These are phyloP conservation scores for Drosophila kohkoa DNA, from an alignment of 1,140 invertebrate genomes.

Conservation along the genomic window DNA sequence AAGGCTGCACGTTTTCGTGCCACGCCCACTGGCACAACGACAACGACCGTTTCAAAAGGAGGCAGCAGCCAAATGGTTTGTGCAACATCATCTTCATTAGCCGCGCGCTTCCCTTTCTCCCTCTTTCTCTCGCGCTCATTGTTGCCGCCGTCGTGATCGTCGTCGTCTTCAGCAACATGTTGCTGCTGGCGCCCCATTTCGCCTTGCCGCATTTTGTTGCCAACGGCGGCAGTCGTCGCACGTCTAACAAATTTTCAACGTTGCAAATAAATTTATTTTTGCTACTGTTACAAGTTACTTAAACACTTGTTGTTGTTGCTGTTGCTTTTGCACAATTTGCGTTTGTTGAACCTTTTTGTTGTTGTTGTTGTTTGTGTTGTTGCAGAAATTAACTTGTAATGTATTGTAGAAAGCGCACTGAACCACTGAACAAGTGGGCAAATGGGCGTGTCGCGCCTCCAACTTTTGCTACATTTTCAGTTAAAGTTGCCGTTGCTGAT, in stretches of 20 bases:
- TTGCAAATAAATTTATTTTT: slow-evolving; percentile 76
- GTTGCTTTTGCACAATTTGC: slow-evolving; percentile 74
- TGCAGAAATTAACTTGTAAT: slow-evolving; percentile 62
- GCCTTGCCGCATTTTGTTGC: slow-evolving; percentile 37
- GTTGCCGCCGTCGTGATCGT: slow-evolving; percentile 25
- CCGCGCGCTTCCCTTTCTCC: neutral
- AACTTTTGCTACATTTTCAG: slow-evolving; percentile 43
- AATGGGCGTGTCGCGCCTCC: slow-evolving; percentile 60
- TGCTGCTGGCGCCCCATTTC: slow-evolving; percentile 15
- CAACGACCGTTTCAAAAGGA: slow-evolving; percentile 55
- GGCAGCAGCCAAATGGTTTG: slow-evolving; percentile 37
- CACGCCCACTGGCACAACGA: slow-evolving; percentile 60
- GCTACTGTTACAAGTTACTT: slow-evolving; percentile 77
- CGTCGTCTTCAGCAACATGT: slow-evolving; percentile 34
- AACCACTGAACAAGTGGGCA: slow-evolving; percentile 44
- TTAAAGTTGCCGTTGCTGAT: slow-evolving; percentile 20
- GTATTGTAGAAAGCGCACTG: slow-evolving; percentile 70
- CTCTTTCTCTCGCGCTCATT: neutral
- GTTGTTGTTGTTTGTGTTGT: slow-evolving; percentile 25
- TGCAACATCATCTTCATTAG: slow-evolving; percentile 80
- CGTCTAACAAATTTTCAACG: slow-evolving; percentile 40
- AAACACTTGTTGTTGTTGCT: slow-evolving; percentile 59
- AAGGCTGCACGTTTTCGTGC: slow-evolving; percentile 10
- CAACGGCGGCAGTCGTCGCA: slow-evolving; percentile 24
- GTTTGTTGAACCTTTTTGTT: slow-evolving; percentile 77